phyloP scores from a whole-genome alignment of 2,888 invertebrate species.

The Sinhomidia bicolor region DNA sequence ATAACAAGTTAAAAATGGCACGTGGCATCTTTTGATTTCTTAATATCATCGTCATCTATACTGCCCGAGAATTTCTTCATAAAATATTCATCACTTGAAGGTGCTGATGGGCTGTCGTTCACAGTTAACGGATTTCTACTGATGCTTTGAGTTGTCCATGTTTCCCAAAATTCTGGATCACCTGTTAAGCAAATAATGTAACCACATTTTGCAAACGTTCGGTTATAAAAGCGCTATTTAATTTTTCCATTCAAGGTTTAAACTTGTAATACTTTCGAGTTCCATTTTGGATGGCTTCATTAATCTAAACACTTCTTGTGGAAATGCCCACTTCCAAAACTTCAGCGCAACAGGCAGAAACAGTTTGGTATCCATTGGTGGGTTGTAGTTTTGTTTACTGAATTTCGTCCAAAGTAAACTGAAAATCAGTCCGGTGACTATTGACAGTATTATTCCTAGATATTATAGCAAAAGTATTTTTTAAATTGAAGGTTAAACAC shows the following conservation, averaged over 20 bases:
- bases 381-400: slow-evolving; percentile 61
- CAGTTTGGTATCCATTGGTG: slow-evolving; percentile 74
- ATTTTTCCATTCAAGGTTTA: too few species aligned
- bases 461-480: too few species aligned
- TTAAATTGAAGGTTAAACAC: too few species aligned
- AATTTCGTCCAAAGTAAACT: slow-evolving; percentile 64
- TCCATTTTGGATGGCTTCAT: slow-evolving; percentile 73
- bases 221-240: too few species aligned
- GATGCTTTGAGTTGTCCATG: slow-evolving; percentile 42
- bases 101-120: background rate
- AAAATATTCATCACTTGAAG: slow-evolving; percentile 39
- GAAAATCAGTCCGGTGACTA: slow-evolving; percentile 72
- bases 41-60: background rate
- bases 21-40: background rate
- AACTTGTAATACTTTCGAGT: slow-evolving; percentile 51
- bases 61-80: slow-evolving; percentile 33
- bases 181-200: too few species aligned
- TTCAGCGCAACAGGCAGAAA: slow-evolving; percentile 76
- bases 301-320: slow-evolving; percentile 66
- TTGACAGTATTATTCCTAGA: slow-evolving; percentile 60
- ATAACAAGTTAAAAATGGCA: too few species aligned
- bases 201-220: too few species aligned
- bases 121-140: slow-evolving; percentile 52
- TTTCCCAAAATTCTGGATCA: slow-evolving; percentile 64
- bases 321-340: slow-evolving; percentile 75